These are phyloP conservation scores for Netelia melanura DNA, from an alignment of 2,888 invertebrate genomes.

Conservation along the genomic window DNA sequence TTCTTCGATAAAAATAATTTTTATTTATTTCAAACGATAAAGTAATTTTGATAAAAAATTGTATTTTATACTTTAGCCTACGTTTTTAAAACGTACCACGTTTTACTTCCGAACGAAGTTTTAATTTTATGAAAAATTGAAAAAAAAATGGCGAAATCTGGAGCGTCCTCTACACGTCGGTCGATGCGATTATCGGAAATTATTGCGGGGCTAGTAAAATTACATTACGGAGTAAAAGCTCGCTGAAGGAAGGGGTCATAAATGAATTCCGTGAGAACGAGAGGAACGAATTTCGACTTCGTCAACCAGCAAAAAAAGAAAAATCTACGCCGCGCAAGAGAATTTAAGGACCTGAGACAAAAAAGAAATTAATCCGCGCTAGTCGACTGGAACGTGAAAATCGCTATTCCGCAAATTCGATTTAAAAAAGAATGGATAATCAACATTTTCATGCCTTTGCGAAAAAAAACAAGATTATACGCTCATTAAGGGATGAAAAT, in stretches of 20 bases:
- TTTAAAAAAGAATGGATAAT: too few relatives aligned
- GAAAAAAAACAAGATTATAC: too few relatives aligned
- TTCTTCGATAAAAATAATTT: neutral
- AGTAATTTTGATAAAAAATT: too few relatives aligned
- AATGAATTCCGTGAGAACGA: constrained; percentile 8
- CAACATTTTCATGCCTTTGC: too few relatives aligned
- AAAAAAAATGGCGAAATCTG: neutral
- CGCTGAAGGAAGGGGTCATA: neutral
- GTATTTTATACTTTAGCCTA: too few relatives aligned
- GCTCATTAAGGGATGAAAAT: too few relatives aligned
- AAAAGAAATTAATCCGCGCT: neutral
- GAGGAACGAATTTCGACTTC: neutral
- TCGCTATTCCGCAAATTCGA: too few relatives aligned
- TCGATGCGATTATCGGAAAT: constrained; percentile 4
- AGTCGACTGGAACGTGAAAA: neutral
- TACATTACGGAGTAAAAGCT: constrained; percentile 12
- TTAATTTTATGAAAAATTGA: neutral
- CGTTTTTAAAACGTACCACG: neutral
- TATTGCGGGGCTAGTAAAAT: constrained; percentile 5
- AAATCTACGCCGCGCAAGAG: neutral
- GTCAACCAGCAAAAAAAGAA: neutral
- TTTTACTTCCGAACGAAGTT: neutral
- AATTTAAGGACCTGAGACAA: neutral
- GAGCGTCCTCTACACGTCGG: constrained; percentile 3
- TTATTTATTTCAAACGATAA: neutral